phyloP scores from a whole-genome alignment of 2,113 vertebrate genomes.

The Capreolus pygargus region DNA sequence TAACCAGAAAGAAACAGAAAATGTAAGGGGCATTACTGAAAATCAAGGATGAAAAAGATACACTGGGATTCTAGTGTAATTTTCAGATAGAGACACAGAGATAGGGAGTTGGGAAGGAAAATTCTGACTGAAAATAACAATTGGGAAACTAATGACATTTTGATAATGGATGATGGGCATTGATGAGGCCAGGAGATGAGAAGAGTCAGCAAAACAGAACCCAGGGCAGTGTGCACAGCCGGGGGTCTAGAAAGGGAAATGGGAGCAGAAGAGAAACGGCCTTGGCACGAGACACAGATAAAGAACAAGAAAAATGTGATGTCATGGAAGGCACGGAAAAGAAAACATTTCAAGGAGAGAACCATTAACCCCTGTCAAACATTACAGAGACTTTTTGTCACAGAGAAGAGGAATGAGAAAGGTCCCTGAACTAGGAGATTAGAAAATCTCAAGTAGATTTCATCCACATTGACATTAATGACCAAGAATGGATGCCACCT shows the following conservation, averaged over 20 bases:
- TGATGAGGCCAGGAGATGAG: neutral
- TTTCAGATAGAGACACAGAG: neutral
- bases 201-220: neutral
- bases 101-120: neutral
- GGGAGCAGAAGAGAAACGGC: neutral
- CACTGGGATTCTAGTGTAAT: neutral
- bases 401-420: neutral
- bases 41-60: neutral
- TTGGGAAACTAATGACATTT: neutral
- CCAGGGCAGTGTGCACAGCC: neutral
- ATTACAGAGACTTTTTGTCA: neutral
- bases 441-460: neutral
- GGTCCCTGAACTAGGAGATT: neutral
- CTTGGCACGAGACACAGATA: neutral
- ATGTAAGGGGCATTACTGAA: neutral
- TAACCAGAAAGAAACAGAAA: neutral
- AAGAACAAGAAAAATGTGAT: constrained; percentile 18
- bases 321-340: neutral
- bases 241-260: neutral
- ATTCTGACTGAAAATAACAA: neutral
- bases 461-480: neutral
- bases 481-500: neutral
- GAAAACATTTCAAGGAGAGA: neutral
- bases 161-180: neutral
- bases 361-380: neutral